Base-by-base conservation (phyloP, 1,140 invertebrate species). In the Pogonus chalceus region DNA sequence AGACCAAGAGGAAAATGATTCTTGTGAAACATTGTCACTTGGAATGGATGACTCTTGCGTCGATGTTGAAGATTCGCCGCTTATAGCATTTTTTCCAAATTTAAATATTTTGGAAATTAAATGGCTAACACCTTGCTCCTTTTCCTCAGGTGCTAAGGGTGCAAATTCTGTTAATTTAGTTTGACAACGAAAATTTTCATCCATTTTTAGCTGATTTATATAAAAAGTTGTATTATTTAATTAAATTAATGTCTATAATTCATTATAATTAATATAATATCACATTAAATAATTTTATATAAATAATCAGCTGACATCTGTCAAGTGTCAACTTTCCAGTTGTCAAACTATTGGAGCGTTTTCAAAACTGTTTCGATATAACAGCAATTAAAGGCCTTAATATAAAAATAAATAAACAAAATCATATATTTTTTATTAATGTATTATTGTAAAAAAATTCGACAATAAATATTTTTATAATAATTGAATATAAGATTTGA, bases 101-200 rank as follows among this genome's bases (percentile, higher is more conserved):
- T 68, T 78, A 57, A 82, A 81, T 31, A 81, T 74, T 62, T 77
- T 81, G 0, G 78, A 76, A 56, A 82, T 74, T n/a, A 79, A 64
- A 2, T 76, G 77, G 2, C 73, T 69, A 21, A 81, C 77, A 16
- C 69, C 73, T 35, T 75, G 76, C 60, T 76, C 77, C 56, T 73
- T 79, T 52, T 76, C 77, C 55, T 84, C 82, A 0, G 81, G 78
- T 64, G 78, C 82, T 2, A 85, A 67, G 21, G 83, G 83, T 53
- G 84, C 83, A 64, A 89, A 89, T 67, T 87, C 83, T 35, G 87
- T 88, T 23, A 90, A 68, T 62, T 83, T 82, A 1, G 79, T 79
- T 2, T 79, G 79, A 1, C 81, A 82, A 54, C 85, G 78, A 57
- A 86, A 70, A 64, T 85, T 84, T 61, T 77, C 79, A 65, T 78